Conservation (phyloP, 2,113 vertebrate species). For the Ailurus styani region DNA sequence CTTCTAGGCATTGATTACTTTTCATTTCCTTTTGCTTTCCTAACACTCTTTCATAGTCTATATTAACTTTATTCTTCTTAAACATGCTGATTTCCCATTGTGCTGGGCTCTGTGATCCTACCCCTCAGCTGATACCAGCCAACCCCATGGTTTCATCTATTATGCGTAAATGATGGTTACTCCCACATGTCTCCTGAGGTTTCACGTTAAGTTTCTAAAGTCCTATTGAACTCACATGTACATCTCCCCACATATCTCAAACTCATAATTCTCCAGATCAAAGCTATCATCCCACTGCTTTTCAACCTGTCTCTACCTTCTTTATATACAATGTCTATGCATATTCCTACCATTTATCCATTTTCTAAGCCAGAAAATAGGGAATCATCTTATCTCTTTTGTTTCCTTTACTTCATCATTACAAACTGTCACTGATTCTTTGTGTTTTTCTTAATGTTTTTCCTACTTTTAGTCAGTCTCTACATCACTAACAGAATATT, state of each 20-base stretch:
- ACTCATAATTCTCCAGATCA: not conserved
- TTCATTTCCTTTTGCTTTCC: not conserved
- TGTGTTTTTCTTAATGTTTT: not conserved
- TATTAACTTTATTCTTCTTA: not conserved
- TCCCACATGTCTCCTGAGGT: not conserved
- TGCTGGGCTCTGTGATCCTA: not conserved
- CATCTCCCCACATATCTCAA: not conserved
- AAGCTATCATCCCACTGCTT: not conserved
- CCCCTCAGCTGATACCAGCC: not conserved
- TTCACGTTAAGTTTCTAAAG: not conserved
- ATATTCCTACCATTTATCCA: not conserved
- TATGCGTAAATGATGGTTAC: not conserved
- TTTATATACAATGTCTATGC: not conserved
- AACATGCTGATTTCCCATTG: not conserved
- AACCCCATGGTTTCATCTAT: not conserved
- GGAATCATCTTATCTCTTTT: not conserved
- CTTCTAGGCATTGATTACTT: not conserved
- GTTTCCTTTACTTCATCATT: not conserved
- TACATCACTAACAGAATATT: not conserved
- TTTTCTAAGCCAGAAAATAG: not conserved
- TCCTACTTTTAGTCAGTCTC: not conserved
- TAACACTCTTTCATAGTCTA: not conserved
- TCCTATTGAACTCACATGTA: not conserved
- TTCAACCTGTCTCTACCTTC: not conserved
- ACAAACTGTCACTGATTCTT: not conserved